phyloP scores from a whole-genome alignment of 2,888 invertebrate species.

The Oxyteleia sp. region DNA sequence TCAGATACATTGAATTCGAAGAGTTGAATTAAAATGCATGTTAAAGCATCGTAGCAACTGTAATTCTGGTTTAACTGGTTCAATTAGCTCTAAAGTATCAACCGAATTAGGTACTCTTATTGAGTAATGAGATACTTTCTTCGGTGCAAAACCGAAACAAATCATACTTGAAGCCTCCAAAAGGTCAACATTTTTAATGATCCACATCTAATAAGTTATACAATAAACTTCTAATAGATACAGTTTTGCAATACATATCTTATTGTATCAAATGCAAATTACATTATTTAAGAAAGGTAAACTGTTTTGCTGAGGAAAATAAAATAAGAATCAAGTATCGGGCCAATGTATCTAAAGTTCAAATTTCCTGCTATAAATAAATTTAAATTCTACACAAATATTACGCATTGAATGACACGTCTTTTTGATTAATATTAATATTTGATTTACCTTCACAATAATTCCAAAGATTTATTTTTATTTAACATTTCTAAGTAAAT shows the following conservation, averaged over 20 bases:
- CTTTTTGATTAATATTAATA: too few relatives aligned
- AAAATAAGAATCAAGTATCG: too few relatives aligned
- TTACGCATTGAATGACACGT: too few relatives aligned
- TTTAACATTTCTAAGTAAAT: too few relatives aligned
- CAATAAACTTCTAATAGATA: conserved; percentile 24
- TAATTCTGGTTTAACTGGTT: conserved; percentile 51
- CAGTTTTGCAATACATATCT: conserved; percentile 18
- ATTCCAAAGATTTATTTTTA: too few relatives aligned
- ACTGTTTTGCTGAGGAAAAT: conserved; percentile 3
- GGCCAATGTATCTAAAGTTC: too few relatives aligned
- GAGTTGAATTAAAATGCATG: conserved; percentile 12
- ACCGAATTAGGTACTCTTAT: conserved; percentile 44
- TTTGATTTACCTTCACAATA: too few relatives aligned
- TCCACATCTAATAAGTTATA: conserved; percentile 25
- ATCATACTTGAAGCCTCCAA: conserved; percentile 44
- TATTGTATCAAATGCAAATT: conserved; percentile 9
- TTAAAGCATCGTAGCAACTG: conserved; percentile 37
- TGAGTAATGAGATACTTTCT: conserved; percentile 49
- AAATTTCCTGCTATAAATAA: too few relatives aligned
- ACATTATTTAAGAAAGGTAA: background rate
- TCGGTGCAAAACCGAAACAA: conserved; percentile 31
- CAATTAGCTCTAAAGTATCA: conserved; percentile 47
- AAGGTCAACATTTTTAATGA: conserved; percentile 48
- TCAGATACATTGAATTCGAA: conserved; percentile 18
- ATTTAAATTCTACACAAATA: too few relatives aligned